Percentiles rank a stretch among this genome's conserved stretches.
Conservation (phyloP, 2,888 invertebrate genomes). For the Amphipyra berbera region DNA sequence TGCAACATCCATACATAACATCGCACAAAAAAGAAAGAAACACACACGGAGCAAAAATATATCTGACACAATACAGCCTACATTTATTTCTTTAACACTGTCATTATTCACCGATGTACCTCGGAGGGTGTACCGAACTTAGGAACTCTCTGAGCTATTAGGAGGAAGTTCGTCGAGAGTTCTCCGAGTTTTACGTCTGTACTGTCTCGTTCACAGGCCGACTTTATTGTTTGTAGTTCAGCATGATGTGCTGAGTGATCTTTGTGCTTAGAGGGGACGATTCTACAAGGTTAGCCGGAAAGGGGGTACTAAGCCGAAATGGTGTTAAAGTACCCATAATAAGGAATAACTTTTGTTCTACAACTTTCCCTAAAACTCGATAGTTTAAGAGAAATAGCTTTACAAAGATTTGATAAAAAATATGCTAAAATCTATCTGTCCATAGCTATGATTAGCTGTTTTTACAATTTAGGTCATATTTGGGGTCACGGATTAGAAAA, state of each 20-base stretch:
- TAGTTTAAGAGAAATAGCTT: no score
- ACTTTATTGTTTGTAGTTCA: slow-evolving; percentile 37
- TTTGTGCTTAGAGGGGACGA: background rate
- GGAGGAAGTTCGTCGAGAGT: slow-evolving; percentile 19
- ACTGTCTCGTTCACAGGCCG: slow-evolving; percentile 18
- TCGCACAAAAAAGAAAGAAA: slow-evolving; percentile 18
- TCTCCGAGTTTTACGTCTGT: slow-evolving; percentile 28
- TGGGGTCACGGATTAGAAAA: no score
- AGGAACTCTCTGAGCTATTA: slow-evolving; percentile 27
- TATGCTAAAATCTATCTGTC: no score
- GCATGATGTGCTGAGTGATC: slow-evolving; percentile 16
- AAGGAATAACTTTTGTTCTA: no score
- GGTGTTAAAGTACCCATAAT: no score
- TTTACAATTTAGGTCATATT: no score
- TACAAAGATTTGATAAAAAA: no score
- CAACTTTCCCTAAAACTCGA: no score
- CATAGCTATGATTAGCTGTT: no score
- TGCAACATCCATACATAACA: slow-evolving; percentile 4
- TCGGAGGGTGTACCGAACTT: slow-evolving; percentile 43
- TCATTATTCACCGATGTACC: slow-evolving; percentile 60
- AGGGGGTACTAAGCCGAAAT: no score
- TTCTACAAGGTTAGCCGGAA: no score
- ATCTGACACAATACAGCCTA: slow-evolving; percentile 48
- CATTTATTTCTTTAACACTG: slow-evolving; percentile 60
- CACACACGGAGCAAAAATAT: slow-evolving; percentile 31